Base-by-base conservation (phyloP, 1,140 invertebrate genomes). In the Hylyphantes graminicola region DNA sequence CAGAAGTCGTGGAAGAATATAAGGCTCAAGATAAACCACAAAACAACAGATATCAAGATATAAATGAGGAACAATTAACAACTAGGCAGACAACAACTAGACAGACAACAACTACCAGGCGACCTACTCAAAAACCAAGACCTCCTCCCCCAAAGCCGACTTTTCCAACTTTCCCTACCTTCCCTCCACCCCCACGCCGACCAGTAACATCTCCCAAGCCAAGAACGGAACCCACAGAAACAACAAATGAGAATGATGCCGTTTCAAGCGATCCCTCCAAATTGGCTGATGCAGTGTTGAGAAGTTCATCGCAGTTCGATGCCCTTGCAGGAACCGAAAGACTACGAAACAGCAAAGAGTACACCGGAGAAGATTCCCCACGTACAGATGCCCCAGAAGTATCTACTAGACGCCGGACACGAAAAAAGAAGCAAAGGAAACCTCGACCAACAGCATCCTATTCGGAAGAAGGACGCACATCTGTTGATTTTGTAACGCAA, bases 91-190 rank as follows among this genome's bases (percentile, higher is more conserved):
- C 55, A 59, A 80, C 61, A 51, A 73, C 79, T 64, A 19, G 8
- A n/a, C 68, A 55, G n/a, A 15, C 17, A 65, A 65, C 80, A 7
- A 75, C 73, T 19, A 76, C 64, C 4, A 21, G 4, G 13, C n/a
- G 79, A 4, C 68, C 79, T 13, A 70, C 72, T 8, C 19, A 59
- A 10, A 75, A 65, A 54, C 59, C 59, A n/a, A 75, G 50, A 15
- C 81, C 72, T n/a, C 63, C 55, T 19, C 82, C 82, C 0, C 80
- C 80, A 55, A 85, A 54, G 54, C 82, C 82, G 11, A 85, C 82
- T 7, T 85, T 85, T 54, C 82, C 82, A 21, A 21, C 82, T 21
- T 85, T 85, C 74, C 82, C 82, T 15, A 85, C 82, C 13, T 85
- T 85, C 50, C 82, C 82, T 2, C 82, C 82, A 12, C 82, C 82